Conservation (phyloP, 2,888 invertebrate species). For the Lochmaea crataegi region DNA sequence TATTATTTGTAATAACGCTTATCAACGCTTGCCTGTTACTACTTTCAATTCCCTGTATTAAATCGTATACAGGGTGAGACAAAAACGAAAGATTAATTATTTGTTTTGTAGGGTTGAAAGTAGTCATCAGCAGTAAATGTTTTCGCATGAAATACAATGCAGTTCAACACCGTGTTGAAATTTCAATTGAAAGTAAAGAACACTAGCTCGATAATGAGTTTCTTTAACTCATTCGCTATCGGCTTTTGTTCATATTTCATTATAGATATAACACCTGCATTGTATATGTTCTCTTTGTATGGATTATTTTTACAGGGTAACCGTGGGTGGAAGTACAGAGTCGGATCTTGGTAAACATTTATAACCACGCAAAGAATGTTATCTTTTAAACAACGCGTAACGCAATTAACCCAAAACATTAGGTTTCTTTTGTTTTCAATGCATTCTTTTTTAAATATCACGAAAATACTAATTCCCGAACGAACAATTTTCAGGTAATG, state of each 20-base stretch:
- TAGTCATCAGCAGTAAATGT: conserved; percentile 2
- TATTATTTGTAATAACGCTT: conserved; percentile 8
- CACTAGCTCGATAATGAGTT: conserved; percentile 18
- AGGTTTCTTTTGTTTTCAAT: background rate
- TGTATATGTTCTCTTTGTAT: conserved; percentile 17
- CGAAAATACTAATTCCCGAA: background rate
- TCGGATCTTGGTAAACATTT: background rate
- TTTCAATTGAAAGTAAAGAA: conserved; percentile 26
- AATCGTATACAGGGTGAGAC: background rate
- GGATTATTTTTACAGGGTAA: conserved; percentile 3
- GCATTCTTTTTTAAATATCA: conserved; percentile 10
- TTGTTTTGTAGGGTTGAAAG: background rate
- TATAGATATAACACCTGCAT: conserved; percentile 26
- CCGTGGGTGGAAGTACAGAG: background rate
- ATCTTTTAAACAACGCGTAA: background rate
- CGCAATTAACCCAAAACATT: background rate
- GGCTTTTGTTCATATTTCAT: conserved; percentile 26
- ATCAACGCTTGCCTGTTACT: conserved; percentile 4
- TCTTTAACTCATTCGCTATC: conserved; percentile 22
- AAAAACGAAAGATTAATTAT: background rate
- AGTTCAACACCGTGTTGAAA: conserved; percentile 11
- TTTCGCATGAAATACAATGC: conserved; percentile 21
- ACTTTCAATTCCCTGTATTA: background rate
- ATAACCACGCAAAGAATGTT: no score
- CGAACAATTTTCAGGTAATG: background rate